phyloP scores from a whole-genome alignment of 2,888 invertebrate species.

The Acleris emargana region DNA sequence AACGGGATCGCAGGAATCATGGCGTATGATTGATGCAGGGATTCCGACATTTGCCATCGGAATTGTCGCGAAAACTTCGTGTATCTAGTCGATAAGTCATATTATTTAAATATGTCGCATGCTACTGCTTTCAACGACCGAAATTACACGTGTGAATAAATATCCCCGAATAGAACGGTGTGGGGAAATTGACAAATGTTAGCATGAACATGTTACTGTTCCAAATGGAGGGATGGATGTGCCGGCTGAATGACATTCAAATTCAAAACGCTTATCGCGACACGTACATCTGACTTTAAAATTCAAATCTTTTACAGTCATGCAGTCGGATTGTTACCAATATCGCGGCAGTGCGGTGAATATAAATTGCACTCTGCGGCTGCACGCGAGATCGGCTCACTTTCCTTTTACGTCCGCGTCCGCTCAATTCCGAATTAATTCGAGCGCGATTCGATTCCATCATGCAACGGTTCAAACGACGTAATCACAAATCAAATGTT shows the following conservation, averaged over 20 bases:
- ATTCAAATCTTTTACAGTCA: slow-evolving; percentile 63
- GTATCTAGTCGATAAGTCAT: background rate
- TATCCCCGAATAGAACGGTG: slow-evolving; percentile 3
- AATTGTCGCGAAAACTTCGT: background rate
- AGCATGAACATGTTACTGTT: slow-evolving; percentile 15
- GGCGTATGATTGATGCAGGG: slow-evolving; percentile 32
- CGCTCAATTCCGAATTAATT: slow-evolving; percentile 53
- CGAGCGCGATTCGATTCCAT: slow-evolving; percentile 58
- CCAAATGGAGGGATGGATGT: slow-evolving; percentile 29
- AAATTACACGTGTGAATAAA: background rate
- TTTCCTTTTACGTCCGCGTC: slow-evolving; percentile 50
- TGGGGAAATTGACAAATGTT: slow-evolving; percentile 16
- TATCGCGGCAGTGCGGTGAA: slow-evolving; percentile 65
- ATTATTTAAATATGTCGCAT: too few relatives aligned
- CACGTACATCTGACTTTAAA: slow-evolving; percentile 58
- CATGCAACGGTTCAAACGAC: slow-evolving; percentile 50
- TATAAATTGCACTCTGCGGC: slow-evolving; percentile 57
- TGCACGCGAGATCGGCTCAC: slow-evolving; percentile 50
- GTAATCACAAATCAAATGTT: slow-evolving; percentile 61
- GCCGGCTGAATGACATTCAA: slow-evolving; percentile 58
- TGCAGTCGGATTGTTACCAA: slow-evolving; percentile 67
- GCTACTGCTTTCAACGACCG: background rate
- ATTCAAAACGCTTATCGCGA: slow-evolving; percentile 45
- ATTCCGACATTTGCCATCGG: slow-evolving; percentile 21
- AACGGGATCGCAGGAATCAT: slow-evolving; percentile 46